phyloP scores from a whole-genome alignment of 2,797 vertebrate genomes.

The Enteromius anoplus region DNA sequence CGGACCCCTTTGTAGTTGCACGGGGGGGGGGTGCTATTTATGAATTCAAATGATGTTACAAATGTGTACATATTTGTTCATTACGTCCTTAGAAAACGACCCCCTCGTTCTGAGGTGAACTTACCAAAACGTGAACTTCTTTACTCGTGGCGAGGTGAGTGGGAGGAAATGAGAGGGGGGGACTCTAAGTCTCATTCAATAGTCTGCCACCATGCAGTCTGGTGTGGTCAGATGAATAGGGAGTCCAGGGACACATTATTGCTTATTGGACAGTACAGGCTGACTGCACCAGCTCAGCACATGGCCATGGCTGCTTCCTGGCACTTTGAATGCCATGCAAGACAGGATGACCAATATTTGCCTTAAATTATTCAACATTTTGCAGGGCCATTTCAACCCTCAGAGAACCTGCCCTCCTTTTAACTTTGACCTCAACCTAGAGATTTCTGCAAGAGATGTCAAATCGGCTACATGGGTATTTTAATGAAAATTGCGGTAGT shows the following conservation, averaged over 20 bases:
- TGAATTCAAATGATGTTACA: slow-evolving; percentile 52
- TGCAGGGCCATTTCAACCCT: slow-evolving; percentile 75
- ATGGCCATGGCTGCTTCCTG: slow-evolving; percentile 78
- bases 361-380: slow-evolving; percentile 81
- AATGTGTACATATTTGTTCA: slow-evolving; percentile 75
- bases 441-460: slow-evolving; percentile 52
- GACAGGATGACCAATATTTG: slow-evolving; percentile 77
- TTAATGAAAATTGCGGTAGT: slow-evolving; percentile 56
- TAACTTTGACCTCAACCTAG: slow-evolving; percentile 62
- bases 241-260: slow-evolving; percentile 82
- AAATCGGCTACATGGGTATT: slow-evolving; percentile 57
- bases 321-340: slow-evolving; percentile 75
- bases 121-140: slow-evolving; percentile 53
- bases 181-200: slow-evolving; percentile 76
- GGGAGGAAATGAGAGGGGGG: slow-evolving; percentile 27
- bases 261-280: slow-evolving; percentile 82
- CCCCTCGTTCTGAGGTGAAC: slow-evolving; percentile 71
- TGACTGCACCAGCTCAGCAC: slow-evolving; percentile 80
- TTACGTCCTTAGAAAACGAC: slow-evolving; percentile 48
- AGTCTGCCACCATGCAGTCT: slow-evolving; percentile 82
- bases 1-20: slow-evolving; percentile 62
- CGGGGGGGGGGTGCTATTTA: slow-evolving; percentile 69
- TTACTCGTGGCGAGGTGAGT: slow-evolving; percentile 55
- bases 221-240: slow-evolving; percentile 80
- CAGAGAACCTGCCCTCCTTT: slow-evolving; percentile 57